phyloP scores from a whole-genome alignment of 2,113 vertebrate species.

The Lota lota region DNA sequence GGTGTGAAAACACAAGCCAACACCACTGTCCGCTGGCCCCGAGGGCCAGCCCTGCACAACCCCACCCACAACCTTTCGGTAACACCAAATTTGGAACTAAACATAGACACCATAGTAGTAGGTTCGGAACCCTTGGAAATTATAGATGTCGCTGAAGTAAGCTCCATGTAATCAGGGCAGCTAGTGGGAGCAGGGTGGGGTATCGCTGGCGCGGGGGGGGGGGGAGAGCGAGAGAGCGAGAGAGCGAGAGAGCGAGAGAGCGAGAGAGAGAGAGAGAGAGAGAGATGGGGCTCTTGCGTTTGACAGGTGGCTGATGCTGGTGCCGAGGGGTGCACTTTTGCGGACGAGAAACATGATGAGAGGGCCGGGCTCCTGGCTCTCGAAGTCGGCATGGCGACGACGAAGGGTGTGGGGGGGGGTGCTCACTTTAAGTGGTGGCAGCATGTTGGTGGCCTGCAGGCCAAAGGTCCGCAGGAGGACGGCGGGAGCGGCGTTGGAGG shows the following conservation, averaged over 20 bases:
- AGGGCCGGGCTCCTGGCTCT: background rate
- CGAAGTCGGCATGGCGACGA: background rate
- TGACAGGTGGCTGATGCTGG: conserved; percentile 56
- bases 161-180: conserved; percentile 73
- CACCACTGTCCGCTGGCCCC: conserved; percentile 63
- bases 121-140: conserved; percentile 74
- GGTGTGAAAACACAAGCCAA: conserved; percentile 79
- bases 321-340: conserved; percentile 8
- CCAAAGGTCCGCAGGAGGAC: conserved; percentile 90
- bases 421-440: conserved; percentile 85
- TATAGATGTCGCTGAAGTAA: conserved; percentile 68
- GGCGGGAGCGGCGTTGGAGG: conserved; percentile 78
- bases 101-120: conserved; percentile 76
- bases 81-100: conserved; percentile 78
- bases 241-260: too few relatives aligned
- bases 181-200: conserved; percentile 42
- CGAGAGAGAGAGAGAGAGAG: too few relatives aligned
- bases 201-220: conserved; percentile 12
- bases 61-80: conserved; percentile 79
- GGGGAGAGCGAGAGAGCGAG: too few relatives aligned
- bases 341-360: background rate
- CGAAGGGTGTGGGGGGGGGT: background rate
- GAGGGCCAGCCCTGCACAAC: conserved; percentile 61
- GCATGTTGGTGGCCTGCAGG: conserved; percentile 88
- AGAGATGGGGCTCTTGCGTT: conserved; percentile 38